Evolutionary conservation across 2,113 vertebrate genomes (phyloP).

Genomic region (Chloropsis hardwickii): DNA sequence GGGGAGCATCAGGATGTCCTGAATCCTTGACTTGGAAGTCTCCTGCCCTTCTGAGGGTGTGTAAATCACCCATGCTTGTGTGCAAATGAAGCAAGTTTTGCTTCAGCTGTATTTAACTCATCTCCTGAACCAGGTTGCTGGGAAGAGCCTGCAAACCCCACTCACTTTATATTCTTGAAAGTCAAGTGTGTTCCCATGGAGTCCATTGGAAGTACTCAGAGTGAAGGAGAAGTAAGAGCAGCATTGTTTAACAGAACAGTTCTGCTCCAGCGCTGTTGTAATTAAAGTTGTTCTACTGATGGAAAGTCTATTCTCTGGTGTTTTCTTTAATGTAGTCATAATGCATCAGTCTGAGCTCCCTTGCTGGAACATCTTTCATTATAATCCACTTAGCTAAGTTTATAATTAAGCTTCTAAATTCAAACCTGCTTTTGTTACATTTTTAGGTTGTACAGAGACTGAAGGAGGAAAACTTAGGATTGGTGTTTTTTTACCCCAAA

Average conservation of each 20-base stretch:
- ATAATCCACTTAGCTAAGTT: constrained; percentile 78
- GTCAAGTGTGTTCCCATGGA: constrained; percentile 18
- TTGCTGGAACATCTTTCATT: constrained; percentile 78
- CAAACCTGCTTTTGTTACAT: constrained; percentile 67
- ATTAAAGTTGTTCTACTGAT: constrained; percentile 78
- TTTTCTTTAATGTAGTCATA: constrained; percentile 76
- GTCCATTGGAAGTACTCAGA: constrained; percentile 40
- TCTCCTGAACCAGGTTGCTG: neutral
- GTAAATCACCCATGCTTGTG: rapidly evolving
- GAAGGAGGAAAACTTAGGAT: neutral
- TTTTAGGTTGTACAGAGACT: constrained; percentile 31
- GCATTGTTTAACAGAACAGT: constrained; percentile 64
- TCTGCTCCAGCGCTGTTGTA: constrained; percentile 72
- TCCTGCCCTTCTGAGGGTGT: neutral
- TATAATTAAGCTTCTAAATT: constrained; percentile 81
- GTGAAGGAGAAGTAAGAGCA: constrained; percentile 46
- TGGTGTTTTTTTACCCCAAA: neutral
- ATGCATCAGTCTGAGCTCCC: constrained; percentile 74
- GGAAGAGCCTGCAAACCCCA: neutral
- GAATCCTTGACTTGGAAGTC: neutral
- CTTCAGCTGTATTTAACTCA: neutral
- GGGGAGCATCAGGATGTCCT: neutral
- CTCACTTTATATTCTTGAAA: neutral
- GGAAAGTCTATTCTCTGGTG: constrained; percentile 76
- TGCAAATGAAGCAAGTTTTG: neutral